Evolutionary conservation across 2,797 vertebrate genomes (phyloP), one percentile per base, ranked within the genome.

Genomic region (Molossus molossus): DNA sequence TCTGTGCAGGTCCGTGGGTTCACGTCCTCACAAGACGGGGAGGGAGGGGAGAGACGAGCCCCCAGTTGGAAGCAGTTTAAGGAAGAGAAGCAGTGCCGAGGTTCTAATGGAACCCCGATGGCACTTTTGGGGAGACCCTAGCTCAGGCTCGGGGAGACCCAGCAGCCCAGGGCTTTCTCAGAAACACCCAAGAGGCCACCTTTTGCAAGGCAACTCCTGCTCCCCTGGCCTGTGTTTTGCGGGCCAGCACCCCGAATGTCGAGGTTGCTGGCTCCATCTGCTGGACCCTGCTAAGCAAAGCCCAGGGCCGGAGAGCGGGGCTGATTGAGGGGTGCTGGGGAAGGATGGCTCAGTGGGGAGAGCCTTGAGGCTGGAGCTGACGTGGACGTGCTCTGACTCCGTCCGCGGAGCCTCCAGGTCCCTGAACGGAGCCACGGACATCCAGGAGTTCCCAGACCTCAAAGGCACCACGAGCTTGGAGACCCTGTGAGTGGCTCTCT

Each of bases 381-480:
- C 37, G 3, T 9, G 48, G 60, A 58, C 72, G 29, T 9, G n/a
- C 67, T 3, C n/a, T 21, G 72, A 87, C 27, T 12, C 27, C 3
- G 2, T 10, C 5, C 57, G 23, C 50, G n/a, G 21, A 77, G 53
- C 1, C 98, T 97, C 85, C 98, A 99, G 99, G 95, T 99, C 99
- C 1, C 98, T 99, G 95, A 99, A 99, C 1, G 99, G 99, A 69
- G 99, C 99, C 77, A 99, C 98, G 0, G 99, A 99, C 98, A 99
- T 99, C 98, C 99, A 97, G 98, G 99, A 99, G 96, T 99, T 99
- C 97, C 99, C 99, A 0, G 99, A 99, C 98, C 99, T 99, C 64
- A 99, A 99, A 98, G 99, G 99, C 98, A 99, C 99, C 97, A 99
- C 99, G 96, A 99, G 99, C 98, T 98, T 99, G 97, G 99, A 99